Conservation (phyloP, 2,113 vertebrate species). For the Pontoporia blainvillei region DNA sequence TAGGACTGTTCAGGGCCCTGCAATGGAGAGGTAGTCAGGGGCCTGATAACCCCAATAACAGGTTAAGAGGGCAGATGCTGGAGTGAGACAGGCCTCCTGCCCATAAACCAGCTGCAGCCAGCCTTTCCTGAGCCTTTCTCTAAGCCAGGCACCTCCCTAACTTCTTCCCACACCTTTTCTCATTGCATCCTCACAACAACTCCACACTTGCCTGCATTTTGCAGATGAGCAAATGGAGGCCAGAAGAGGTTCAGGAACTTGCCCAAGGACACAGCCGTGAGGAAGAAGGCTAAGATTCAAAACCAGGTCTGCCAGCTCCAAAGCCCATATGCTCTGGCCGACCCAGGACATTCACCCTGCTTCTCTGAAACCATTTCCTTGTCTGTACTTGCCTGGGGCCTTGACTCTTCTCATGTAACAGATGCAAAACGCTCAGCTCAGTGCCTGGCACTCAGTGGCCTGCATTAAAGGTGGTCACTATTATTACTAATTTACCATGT, state of each 20-base stretch:
- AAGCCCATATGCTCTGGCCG: background rate
- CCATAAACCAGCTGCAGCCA: background rate
- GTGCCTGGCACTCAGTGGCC: background rate
- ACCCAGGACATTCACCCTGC: background rate
- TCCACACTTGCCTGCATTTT: background rate
- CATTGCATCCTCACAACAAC: background rate
- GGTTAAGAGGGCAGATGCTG: background rate
- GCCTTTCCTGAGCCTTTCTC: background rate
- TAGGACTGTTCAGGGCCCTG: background rate
- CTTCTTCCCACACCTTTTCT: background rate
- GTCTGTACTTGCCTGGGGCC: background rate
- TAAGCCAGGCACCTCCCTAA: background rate
- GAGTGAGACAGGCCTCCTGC: background rate
- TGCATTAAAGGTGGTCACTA: background rate
- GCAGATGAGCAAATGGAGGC: background rate
- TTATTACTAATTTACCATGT: background rate
- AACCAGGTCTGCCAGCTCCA: background rate
- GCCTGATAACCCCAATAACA: background rate
- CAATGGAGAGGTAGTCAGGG: background rate
- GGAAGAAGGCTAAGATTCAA: background rate
- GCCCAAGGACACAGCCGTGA: background rate
- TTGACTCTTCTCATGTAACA: background rate
- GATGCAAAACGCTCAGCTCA: background rate
- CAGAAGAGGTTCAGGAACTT: background rate
- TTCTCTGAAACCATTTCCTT: background rate